A percentile compares a stretch with the other conserved stretches of the same genome.
phyloP scores from a whole-genome alignment of 2,888 invertebrate species.

The Leuctra nigra region DNA sequence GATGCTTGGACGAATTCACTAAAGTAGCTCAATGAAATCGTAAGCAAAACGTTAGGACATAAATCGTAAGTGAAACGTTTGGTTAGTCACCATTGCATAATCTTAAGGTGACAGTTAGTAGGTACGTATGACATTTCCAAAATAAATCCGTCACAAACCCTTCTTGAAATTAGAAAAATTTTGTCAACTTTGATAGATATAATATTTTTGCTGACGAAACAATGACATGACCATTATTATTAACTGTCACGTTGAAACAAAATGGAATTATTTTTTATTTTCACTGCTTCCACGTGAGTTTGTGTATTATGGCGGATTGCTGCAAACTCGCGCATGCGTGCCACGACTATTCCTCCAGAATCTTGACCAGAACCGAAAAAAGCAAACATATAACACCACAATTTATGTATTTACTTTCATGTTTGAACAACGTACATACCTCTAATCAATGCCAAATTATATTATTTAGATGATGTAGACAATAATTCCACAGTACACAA shows the following conservation, averaged over 20 bases:
- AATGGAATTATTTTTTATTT: too few relatives aligned
- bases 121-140: too few relatives aligned
- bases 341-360: constrained; percentile 1
- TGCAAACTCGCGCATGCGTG: constrained; percentile 28
- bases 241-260: not conserved
- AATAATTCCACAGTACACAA: not conserved
- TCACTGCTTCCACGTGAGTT: constrained; percentile 31
- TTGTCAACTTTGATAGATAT: constrained; percentile 9
- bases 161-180: too few relatives aligned
- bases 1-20: too few relatives aligned
- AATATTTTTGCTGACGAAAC: not conserved
- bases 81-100: too few relatives aligned
- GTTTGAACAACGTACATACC: constrained; percentile 7
- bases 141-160: too few relatives aligned
- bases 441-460: not conserved
- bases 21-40: too few relatives aligned
- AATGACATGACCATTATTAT: not conserved
- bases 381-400: constrained; percentile 13
- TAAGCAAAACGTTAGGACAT: too few relatives aligned
- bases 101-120: too few relatives aligned
- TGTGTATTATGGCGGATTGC: constrained; percentile 24
- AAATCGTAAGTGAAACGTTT: too few relatives aligned
- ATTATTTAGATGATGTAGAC: not conserved
- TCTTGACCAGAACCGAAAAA: constrained; percentile 19
- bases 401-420: constrained; percentile 1